Evolutionary conservation across 2,888 invertebrate species (phyloP), one percentile per base, ranked within the genome.

Genomic region (Brachypalpus laphriformis): DNA sequence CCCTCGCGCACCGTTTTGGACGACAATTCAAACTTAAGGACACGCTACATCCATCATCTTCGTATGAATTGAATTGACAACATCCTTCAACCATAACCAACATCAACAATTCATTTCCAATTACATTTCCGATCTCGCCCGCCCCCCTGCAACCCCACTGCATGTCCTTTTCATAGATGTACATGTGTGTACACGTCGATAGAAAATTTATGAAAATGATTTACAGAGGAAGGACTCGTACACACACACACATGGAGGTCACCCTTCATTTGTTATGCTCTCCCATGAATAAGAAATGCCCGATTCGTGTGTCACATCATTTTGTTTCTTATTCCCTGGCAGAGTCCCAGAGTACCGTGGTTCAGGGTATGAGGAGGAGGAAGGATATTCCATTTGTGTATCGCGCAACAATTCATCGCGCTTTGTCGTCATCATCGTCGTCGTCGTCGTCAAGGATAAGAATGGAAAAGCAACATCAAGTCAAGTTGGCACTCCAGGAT

Each of bases 31-130:
- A 47, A 47, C 9, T 18, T 47, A 20, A 45, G 18, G 18, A 18
- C 2, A 25, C 2, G 2, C 2, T 25, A 45, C 6, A 45, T 11
- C 3, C 11, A 47, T 18, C 7, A 42, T 16, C 20, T 1, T 47
- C 2, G 2, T 18, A 7, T 45, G 42, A 70, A 70, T 70, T 61
- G 59, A 72, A 72, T 72, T 63, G 25, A 31, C 42, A 56, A 18
- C 56, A 75, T 65, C 56, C 66, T 57, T 57, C 49, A 49, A 68
- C 66, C 66, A 75, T 76, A 66, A 76, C 76, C 76, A 76, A 65
- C 76, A 81, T 81, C 80, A 81, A 81, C 80, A 81, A 81, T 74
- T 81, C 74, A 81, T 81, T 81, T 81, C 74, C 80, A 81, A 81
- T 81, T 81, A 74, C 74, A 74, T 81, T 74, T 74, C 66, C 66